Evolutionary conservation across 2,113 vertebrate species (phyloP), one percentile per base, ranked within the genome.

Genomic region (Halichoeres trimaculatus): DNA sequence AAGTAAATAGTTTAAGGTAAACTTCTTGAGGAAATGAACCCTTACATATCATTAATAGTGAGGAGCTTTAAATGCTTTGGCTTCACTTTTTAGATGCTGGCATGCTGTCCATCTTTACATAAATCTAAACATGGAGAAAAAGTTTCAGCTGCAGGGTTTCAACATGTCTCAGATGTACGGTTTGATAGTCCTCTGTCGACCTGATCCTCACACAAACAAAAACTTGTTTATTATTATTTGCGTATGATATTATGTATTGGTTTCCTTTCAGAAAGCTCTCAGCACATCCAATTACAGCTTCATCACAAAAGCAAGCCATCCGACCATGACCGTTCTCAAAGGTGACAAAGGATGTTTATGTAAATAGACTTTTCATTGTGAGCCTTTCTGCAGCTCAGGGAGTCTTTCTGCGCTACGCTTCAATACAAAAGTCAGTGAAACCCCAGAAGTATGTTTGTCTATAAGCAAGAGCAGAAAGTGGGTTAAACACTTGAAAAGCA

Each of bases 401-500:
- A 51, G 66, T 66, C 50, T 51, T 73, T 6, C 16, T 54, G 75
- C 3, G 35, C 70, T 24, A 22, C 2, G 13, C 62, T 63, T 8
- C 22, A 65, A 78, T 47, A 71, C 38, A 78, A 82, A 80, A 85
- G 56, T 74, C 36, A 61, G 62, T 43, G 51, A 83, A 72, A 67
- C 75, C 80, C 75, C 74, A 80, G 69, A 77, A 70, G 76, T 78
- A 23, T 66, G 2, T 84, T 80, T 80, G 66, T 88, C 64, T 70
- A 63, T 62, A 45, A 69, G 51, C 66, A 73, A 74, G 47, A 73
- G 70, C 54, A 61, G 70, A 86, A 88, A 88, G 83, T 83, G 76
- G 71, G 83, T 86, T 88, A 89, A 83, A 68, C 53, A 26, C 66
- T 81, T 71, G 71, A 76, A 85, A 85, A 88, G 80, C 75, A 74